Conservation (phyloP, 2,888 invertebrate genomes). For the Philaethria dido region DNA sequence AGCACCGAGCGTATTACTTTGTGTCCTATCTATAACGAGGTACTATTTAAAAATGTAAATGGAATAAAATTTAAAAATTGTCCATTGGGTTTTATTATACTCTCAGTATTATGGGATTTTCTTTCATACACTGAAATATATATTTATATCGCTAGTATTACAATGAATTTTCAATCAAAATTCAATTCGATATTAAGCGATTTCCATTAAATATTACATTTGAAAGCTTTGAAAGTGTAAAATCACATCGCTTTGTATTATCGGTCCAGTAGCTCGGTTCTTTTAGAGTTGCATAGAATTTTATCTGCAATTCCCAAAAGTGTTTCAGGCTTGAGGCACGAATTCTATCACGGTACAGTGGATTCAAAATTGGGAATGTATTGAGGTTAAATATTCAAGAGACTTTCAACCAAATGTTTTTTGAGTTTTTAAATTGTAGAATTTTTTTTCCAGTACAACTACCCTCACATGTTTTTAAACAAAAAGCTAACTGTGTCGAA, state of each 20-base stretch:
- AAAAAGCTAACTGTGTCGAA: constrained; percentile 33
- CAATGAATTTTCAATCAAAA: background rate
- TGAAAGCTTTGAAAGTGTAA: constrained; percentile 21
- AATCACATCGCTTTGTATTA: constrained; percentile 29
- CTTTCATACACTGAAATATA: background rate
- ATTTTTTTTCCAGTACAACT: constrained; percentile 24
- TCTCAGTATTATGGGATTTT: background rate
- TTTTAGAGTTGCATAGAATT: constrained; percentile 39
- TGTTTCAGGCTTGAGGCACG: constrained; percentile 29
- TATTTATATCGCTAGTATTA: background rate
- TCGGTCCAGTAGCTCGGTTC: constrained; percentile 23
- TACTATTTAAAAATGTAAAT: constrained; percentile 24
- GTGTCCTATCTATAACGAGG: constrained; percentile 24
- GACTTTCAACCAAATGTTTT: constrained; percentile 23
- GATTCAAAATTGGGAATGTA: constrained; percentile 29
- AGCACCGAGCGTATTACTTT: constrained; percentile 39
- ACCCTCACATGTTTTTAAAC: constrained; percentile 32
- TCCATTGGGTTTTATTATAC: background rate
- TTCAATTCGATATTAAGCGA: background rate
- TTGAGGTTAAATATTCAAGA: constrained; percentile 36
- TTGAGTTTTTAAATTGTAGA: constrained; percentile 15
- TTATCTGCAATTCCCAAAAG: constrained; percentile 39
- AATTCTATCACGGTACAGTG: constrained; percentile 34
- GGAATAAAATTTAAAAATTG: constrained; percentile 1
- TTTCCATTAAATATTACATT: constrained; percentile 24